A percentile compares a stretch with the other conserved stretches of the same genome.
phyloP scores from a whole-genome alignment of 2,888 invertebrate genomes.

The Drosophila fulvimacula region DNA sequence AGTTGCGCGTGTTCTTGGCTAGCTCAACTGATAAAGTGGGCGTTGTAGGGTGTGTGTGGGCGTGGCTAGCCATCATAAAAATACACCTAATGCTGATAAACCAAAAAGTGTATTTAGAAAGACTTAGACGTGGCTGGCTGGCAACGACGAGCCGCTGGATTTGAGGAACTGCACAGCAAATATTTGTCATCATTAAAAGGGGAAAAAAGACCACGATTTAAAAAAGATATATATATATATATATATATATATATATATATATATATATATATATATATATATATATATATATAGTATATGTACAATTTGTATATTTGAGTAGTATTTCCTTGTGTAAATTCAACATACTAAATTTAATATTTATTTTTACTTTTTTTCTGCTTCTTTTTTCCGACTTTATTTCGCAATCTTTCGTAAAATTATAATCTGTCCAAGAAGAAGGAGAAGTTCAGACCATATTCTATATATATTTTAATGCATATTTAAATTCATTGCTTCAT shows the following conservation, averaged over 20 bases:
- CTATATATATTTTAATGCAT: neutral
- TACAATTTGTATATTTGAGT: conserved; percentile 9
- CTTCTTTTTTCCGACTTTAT: neutral
- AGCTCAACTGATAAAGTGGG: conserved; percentile 43
- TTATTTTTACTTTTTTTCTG: conserved; percentile 1
- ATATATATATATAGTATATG: neutral
- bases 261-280: neutral
- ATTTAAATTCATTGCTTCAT: no score
- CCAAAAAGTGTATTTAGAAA: conserved; percentile 53
- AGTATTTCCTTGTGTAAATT: conserved; percentile 57
- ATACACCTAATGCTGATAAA: conserved; percentile 51
- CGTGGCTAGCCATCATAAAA: conserved; percentile 33
- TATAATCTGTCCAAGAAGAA: neutral
- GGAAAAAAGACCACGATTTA: conserved; percentile 5
- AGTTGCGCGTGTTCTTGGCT: conserved; percentile 40
- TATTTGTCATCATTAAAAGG: conserved; percentile 54
- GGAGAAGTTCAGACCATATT: neutral
- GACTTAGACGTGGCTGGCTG: conserved; percentile 25
- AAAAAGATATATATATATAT: conserved; percentile 6
- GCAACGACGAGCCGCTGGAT: conserved; percentile 33
- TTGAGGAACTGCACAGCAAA: conserved; percentile 67
- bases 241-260: neutral
- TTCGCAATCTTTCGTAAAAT: conserved; percentile 27
- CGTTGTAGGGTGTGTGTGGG: conserved; percentile 12
- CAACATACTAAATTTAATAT: conserved; percentile 28